phyloP scores from a whole-genome alignment of 2,113 vertebrate genomes.

The Equus quagga region DNA sequence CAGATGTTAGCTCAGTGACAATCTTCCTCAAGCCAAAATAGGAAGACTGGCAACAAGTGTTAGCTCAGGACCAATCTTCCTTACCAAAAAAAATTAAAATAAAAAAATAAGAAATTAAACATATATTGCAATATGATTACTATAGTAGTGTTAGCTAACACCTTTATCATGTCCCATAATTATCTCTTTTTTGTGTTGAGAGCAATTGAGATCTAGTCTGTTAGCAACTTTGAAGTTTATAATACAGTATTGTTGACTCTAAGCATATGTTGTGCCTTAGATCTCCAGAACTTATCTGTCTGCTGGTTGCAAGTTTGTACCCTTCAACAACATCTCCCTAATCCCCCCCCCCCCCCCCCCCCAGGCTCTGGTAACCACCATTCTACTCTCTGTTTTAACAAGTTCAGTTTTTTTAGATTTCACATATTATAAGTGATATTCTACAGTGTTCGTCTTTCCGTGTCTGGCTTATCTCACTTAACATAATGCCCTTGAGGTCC shows the following conservation, averaged over 20 bases:
- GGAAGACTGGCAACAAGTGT: too few species aligned
- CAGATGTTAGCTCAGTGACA: too few species aligned
- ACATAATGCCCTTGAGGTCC: background rate
- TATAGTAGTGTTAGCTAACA: background rate
- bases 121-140: background rate
- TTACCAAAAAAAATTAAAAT: too few species aligned
- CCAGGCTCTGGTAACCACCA: background rate
- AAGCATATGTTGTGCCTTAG: background rate
- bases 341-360: too few species aligned
- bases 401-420: background rate
- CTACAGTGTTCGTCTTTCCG: background rate
- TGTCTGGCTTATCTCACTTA: background rate
- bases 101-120: too few species aligned
- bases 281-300: background rate
- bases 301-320: background rate
- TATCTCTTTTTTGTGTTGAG: background rate
- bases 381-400: background rate
- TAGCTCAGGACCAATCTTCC: too few species aligned
- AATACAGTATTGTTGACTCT: background rate
- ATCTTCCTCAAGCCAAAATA: too few species aligned
- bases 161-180: background rate
- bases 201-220: background rate
- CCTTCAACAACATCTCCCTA: background rate
- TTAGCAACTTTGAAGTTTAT: background rate
- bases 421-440: background rate